Evolutionary conservation across 1,140 invertebrate species (phyloP), one percentile per base, ranked within the genome.

Genomic region (Carposina sasakii): DNA sequence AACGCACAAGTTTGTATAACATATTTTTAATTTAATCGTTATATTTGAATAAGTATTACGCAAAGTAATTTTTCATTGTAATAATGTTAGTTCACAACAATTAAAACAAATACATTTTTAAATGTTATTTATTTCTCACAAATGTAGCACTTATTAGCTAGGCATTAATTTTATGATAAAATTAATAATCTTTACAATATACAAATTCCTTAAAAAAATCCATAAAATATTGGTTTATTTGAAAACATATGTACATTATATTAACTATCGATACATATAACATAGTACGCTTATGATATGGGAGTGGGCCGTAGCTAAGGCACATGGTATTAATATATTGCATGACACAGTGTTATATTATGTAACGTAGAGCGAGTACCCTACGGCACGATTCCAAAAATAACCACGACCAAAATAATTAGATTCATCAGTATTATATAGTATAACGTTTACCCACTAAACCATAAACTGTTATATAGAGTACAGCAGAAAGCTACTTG

Each of bases 121-220:
- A 78, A 82, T 85, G 81, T 85, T 86, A 85, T 85, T 85, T 85
- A 85, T 83, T 85, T 76, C 77, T 74, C 75, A 78, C 73, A 79
- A 83, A 83, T 81, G 67, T 81, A 78, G 76, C 74, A 71, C 77
- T 84, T 84, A 81, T 57, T 60, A 71, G 61, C 70, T 83, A 83
- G 69, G 70, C 77, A 81, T 84, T 83, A 82, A 85, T 85, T 85
- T 81, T 79, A 86, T 85, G 81, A 85, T 84, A 86, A 85, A 85
- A 85, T 86, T 85, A 86, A 87, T 87, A 81, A 85, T 83, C 79
- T 86, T 77, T 85, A 86, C 84, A 86, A 86, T 86, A 85, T 86
- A 85, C 81, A 85, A 82, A 76, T 76, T 81, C 67, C 71, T 82
- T 81, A 76, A 67, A 85, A 74, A 82, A 84, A 79, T 84, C 76